Evolutionary conservation across 64 coral and sea anemone genomes (phyloP).

Genomic region (Pocillopora damicornis): DNA sequence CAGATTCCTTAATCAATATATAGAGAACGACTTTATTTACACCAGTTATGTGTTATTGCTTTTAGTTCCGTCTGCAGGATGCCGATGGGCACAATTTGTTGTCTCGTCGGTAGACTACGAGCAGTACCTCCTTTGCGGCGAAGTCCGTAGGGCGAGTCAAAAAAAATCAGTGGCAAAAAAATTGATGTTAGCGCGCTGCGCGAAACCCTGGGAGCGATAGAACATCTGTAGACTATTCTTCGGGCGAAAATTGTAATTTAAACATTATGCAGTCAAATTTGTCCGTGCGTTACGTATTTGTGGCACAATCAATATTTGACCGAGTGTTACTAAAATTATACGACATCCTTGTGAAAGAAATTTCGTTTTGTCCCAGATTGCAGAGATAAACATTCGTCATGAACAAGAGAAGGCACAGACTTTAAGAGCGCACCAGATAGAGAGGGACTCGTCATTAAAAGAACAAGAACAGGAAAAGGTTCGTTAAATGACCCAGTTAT

Average conservation of each 20-base stretch:
- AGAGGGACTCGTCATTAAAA: conserved; percentile 64
- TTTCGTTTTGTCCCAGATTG: conserved; percentile 51
- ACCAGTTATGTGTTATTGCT: neutral
- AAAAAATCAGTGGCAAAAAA: too few species aligned
- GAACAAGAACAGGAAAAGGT: conserved; percentile 93
- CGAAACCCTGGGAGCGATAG: too few species aligned
- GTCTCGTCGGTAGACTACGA: too few species aligned
- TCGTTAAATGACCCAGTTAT: neutral
- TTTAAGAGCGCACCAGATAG: conserved; percentile 77
- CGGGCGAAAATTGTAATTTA: neutral
- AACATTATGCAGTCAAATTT: neutral
- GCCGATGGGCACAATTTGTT: too few species aligned
- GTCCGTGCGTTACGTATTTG: too few species aligned
- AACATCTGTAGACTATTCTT: too few species aligned
- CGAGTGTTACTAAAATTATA: too few species aligned
- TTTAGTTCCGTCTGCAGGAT: neutral
- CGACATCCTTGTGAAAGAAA: neutral
- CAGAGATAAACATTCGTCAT: conserved; percentile 82
- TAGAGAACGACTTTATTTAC: neutral
- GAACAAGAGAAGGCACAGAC: conserved; percentile 93
- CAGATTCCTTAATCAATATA: neutral
- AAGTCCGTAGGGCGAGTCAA: too few species aligned
- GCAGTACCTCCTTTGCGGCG: too few species aligned
- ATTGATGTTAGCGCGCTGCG: too few species aligned
- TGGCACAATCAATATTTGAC: too few species aligned